Conservation (phyloP, 2,797 vertebrate genomes). For the Halcyon smyrnensis region DNA sequence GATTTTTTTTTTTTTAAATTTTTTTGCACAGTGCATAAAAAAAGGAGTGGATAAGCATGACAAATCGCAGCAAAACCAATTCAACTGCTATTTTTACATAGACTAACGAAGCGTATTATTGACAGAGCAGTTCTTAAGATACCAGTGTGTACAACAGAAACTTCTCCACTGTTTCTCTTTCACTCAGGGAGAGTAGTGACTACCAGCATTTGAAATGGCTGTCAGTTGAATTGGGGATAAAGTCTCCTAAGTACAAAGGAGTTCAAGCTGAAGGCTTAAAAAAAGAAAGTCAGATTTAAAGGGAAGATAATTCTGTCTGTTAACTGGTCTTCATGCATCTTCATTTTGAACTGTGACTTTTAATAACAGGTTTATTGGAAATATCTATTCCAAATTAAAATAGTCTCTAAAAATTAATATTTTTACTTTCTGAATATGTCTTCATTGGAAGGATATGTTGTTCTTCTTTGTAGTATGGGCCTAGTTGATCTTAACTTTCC, state of each 20-base stretch:
- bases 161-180: background rate
- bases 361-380: background rate
- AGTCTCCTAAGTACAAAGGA: background rate
- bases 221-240: background rate
- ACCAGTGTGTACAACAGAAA: rapidly evolving
- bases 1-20: background rate
- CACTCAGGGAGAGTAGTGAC: background rate
- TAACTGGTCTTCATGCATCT: background rate
- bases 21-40: background rate
- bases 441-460: background rate
- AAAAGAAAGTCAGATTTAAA: background rate
- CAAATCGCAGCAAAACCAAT: background rate
- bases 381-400: background rate
- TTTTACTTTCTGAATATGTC: background rate
- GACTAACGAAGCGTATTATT: background rate
- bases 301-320: background rate
- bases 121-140: background rate
- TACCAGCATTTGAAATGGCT: background rate
- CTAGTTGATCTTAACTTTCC: background rate
- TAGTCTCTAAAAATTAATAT: background rate
- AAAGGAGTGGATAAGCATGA: background rate
- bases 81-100: background rate
- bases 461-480: background rate
- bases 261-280: background rate
- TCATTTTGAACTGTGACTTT: background rate